Evolutionary conservation across 2,113 vertebrate genomes (phyloP), one percentile per base, ranked within the genome.

Genomic region (Arvicanthis niloticus): DNA sequence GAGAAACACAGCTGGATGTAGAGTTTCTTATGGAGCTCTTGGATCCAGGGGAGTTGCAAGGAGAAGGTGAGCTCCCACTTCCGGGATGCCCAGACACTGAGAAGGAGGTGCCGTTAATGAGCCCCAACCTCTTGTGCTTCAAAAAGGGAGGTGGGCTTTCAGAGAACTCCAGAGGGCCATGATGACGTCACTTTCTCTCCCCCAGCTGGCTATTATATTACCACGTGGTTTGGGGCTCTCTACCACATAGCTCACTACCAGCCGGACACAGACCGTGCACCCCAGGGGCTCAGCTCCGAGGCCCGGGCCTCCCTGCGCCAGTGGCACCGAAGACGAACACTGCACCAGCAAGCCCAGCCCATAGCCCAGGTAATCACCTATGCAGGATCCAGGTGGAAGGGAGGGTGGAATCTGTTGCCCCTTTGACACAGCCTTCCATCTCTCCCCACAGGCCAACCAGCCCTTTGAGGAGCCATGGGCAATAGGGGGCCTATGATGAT

Each of bases 21-120:
- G 99, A 99, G 97, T 99, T 99, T 97, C 99, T 99, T 97, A 99
- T 99, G 99, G 99, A 99, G 98, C 98, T 99, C 65, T 98, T 99
- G 98, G 99, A 99, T 91, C 99, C 99, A 2, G 98, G 98, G 7
- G 99, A 99, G 94, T 98, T 99, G 11, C 99, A 98, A 91, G 99
- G 99, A 97, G 99, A 99, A 94, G 99, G 99, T 99, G 93, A 96
- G 84, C 7, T 4, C 62, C 11, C 29, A n/a, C 37, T n/a, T 48
- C 26, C 42, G 24, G 51, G n/a, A 78, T 2, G 6, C 58, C 29
- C 5, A 48, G 68, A 40, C 22, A 37, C 77, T 62, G 31, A 29
- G 16, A 4, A 45, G 51, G 45, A 24, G 51, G 15, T 15, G 2
- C 37, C 84, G 48, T 6, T 2, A 51, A 51, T 12, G 3, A 34